Percentiles rank a stretch among this genome's conserved stretches.
These are phyloP conservation scores for Xanthorhoe spadicearia DNA, from an alignment of 2,888 invertebrate species.

Conservation along the genomic window DNA sequence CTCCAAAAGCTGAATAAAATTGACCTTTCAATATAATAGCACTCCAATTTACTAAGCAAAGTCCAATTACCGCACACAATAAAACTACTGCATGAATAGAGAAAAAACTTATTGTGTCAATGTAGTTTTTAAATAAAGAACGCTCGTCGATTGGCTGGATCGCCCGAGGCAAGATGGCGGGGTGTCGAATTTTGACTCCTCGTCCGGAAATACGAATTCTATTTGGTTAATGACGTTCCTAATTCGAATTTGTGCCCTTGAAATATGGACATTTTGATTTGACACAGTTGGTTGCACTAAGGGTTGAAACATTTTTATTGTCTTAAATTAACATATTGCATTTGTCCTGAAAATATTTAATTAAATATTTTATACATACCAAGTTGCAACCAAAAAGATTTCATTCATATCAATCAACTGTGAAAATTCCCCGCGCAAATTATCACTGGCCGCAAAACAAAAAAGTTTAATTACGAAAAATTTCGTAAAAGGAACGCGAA, in stretches of 20 bases:
- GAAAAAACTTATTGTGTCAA: slow-evolving; percentile 66
- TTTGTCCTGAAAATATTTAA: background rate
- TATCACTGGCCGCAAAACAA: slow-evolving; percentile 45
- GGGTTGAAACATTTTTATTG: slow-evolving; percentile 9
- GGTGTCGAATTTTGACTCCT: slow-evolving; percentile 75
- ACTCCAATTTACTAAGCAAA: slow-evolving; percentile 40
- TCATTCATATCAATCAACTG: slow-evolving; percentile 14
- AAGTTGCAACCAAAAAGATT: background rate
- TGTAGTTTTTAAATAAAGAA: slow-evolving; percentile 71
- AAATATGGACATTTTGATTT: slow-evolving; percentile 29
- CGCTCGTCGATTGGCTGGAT: slow-evolving; percentile 72
- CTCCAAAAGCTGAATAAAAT: background rate
- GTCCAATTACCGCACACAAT: slow-evolving; percentile 67
- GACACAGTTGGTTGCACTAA: slow-evolving; percentile 15
- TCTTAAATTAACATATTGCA: background rate
- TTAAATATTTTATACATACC: no score
- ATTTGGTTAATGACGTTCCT: slow-evolving; percentile 71
- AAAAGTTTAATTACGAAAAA: slow-evolving; percentile 74
- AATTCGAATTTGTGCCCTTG: slow-evolving; percentile 52
- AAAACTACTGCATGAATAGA: slow-evolving; percentile 60
- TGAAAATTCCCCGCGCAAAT: slow-evolving; percentile 40
- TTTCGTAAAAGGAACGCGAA: slow-evolving; percentile 69
- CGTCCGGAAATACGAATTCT: slow-evolving; percentile 78
- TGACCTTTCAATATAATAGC: background rate
- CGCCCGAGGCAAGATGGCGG: slow-evolving; percentile 79